Conservation (phyloP, 1,140 invertebrate species). For the Centruroides vittatus region DNA sequence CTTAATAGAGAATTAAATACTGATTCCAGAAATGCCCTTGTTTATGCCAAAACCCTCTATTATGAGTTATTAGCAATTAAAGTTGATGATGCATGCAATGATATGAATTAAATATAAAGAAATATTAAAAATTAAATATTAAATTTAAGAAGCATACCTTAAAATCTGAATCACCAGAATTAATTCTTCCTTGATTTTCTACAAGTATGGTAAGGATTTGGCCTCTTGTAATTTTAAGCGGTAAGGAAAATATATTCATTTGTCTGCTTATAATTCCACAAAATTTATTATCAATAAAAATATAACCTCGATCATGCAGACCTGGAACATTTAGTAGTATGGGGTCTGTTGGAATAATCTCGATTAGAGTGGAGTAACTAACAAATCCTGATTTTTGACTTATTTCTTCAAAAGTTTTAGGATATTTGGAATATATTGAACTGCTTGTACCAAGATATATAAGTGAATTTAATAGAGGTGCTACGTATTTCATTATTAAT, state of each 20-base stretch:
- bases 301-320: conserved; percentile 15
- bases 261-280: conserved; percentile 10
- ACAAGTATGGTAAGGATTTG: conserved; percentile 14
- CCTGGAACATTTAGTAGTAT: conserved; percentile 6
- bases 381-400: conserved; percentile 19
- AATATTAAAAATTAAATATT: too few relatives aligned
- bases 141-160: too few relatives aligned
- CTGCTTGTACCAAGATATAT: background rate
- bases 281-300: conserved; percentile 12
- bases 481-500: background rate
- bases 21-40: background rate
- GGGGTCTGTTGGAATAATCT: conserved; percentile 3
- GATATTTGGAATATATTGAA: conserved; percentile 6
- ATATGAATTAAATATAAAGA: too few relatives aligned
- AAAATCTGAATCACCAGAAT: conserved; percentile 2
- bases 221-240: background rate
- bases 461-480: background rate
- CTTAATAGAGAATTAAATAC: too few relatives aligned
- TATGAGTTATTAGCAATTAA: too few relatives aligned
- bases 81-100: too few relatives aligned
- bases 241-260: conserved; percentile 1
- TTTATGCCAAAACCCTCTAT: background rate
- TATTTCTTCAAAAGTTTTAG: conserved; percentile 21
- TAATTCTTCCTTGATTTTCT: conserved; percentile 18
- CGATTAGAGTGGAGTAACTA: conserved; percentile 17